These are phyloP conservation scores for Cotesia typhae DNA, from an alignment of 1,140 invertebrate species.

Conservation along the genomic window DNA sequence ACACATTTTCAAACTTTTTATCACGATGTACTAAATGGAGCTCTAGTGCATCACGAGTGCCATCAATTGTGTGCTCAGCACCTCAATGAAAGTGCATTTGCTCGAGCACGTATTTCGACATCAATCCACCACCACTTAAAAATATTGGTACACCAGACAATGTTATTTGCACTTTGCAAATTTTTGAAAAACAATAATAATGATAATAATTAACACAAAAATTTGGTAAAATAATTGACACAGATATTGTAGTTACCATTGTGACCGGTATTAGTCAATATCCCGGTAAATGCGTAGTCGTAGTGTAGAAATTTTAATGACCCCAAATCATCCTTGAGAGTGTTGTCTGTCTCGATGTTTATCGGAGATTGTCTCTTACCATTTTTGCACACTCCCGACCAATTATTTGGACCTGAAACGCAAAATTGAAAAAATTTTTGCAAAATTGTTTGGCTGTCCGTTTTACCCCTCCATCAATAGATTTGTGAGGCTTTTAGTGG, in stretches of 20 bases:
- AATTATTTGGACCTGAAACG: constrained; percentile 45
- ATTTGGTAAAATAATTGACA: background rate
- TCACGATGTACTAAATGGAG: constrained; percentile 78
- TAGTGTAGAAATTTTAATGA: constrained; percentile 48
- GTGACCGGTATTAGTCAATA: constrained; percentile 48
- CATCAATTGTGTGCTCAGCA: constrained; percentile 78
- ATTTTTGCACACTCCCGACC: constrained; percentile 45
- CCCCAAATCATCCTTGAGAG: constrained; percentile 46
- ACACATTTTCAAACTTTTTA: constrained; percentile 67
- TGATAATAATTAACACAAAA: constrained; percentile 18
- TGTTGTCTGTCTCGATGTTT: constrained; percentile 43
- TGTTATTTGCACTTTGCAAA: constrained; percentile 55
- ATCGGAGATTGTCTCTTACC: constrained; percentile 54
- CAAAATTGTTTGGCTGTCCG: background rate
- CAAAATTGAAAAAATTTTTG: background rate
- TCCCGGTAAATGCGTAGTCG: constrained; percentile 42
- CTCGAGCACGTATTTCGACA: constrained; percentile 69
- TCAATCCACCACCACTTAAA: constrained; percentile 66
- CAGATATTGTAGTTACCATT: constrained; percentile 39
- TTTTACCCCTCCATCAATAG: too few species aligned
- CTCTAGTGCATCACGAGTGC: constrained; percentile 68
- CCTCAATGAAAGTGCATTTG: constrained; percentile 84
- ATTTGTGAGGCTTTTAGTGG: too few species aligned
- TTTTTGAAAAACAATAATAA: constrained; percentile 9
- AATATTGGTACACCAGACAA: constrained; percentile 51